phyloP scores from a whole-genome alignment of 2,113 vertebrate genomes.

The Aptenodytes forsteri region DNA sequence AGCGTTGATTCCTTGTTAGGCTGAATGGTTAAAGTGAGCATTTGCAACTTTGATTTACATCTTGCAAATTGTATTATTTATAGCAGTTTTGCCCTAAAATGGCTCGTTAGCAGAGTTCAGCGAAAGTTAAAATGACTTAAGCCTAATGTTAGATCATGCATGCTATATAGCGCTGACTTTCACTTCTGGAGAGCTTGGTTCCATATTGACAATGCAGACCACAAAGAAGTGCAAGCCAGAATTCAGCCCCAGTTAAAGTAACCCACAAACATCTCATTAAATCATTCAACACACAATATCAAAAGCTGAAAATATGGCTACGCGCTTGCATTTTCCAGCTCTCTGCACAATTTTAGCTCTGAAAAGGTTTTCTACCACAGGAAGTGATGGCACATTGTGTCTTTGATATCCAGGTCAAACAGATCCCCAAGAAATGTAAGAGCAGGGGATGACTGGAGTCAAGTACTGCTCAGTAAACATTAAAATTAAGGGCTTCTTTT shows the following conservation, averaged over 20 bases:
- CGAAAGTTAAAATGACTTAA: slow-evolving; percentile 19
- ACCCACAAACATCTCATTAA: slow-evolving; percentile 31
- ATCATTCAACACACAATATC: not conserved
- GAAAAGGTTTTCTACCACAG: not conserved
- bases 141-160: not conserved
- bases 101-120: slow-evolving; percentile 35
- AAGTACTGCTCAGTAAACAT: not conserved
- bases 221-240: slow-evolving; percentile 2
- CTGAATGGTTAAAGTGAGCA: not conserved
- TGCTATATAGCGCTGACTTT: not conserved
- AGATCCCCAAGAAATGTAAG: not conserved
- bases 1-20: not conserved
- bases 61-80: slow-evolving; percentile 47
- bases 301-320: not conserved
- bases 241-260: not conserved
- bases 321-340: not conserved
- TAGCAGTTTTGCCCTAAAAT: slow-evolving; percentile 7
- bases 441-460: not conserved
- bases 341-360: not conserved
- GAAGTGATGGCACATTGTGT: not conserved
- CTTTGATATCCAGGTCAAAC: not conserved
- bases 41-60: slow-evolving; percentile 35
- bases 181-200: not conserved
- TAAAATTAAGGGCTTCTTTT: not conserved
- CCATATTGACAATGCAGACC: not conserved